These are phyloP conservation scores for Archegozetes longisetosus DNA, from an alignment of 1,140 invertebrate genomes.

Conservation along the genomic window DNA sequence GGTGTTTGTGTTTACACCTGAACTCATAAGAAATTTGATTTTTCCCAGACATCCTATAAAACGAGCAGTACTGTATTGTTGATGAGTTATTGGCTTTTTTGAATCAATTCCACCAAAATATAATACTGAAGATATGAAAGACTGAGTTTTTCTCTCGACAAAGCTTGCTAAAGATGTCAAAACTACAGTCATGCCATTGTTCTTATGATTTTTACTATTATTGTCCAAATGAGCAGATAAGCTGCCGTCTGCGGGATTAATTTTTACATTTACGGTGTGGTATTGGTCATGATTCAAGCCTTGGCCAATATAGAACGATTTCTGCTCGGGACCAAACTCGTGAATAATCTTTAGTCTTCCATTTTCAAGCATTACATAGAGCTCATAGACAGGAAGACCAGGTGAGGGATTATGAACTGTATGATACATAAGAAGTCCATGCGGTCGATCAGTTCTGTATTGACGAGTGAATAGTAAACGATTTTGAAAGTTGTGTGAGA, in stretches of 20 bases:
- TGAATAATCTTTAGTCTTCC: slow-evolving; percentile 76
- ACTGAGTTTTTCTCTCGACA: not conserved
- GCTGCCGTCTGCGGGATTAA: slow-evolving; percentile 61
- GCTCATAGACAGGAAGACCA: not conserved
- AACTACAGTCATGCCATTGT: not conserved
- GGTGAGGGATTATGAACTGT: not conserved
- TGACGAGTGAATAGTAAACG: too few relatives aligned
- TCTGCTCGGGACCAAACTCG: slow-evolving; percentile 56
- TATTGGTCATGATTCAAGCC: slow-evolving; percentile 69
- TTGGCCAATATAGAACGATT: slow-evolving; percentile 21
- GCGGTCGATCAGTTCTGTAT: not conserved
- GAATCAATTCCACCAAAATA: slow-evolving; percentile 47
- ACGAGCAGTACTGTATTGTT: slow-evolving; percentile 76
- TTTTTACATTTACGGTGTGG: slow-evolving; percentile 65
- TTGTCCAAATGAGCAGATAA: slow-evolving; percentile 68
- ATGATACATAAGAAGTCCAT: not conserved
- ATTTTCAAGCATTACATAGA: slow-evolving; percentile 31
- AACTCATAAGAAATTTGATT: slow-evolving; percentile 45
- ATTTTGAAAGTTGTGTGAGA: too few relatives aligned
- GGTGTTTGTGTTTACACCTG: slow-evolving; percentile 44
- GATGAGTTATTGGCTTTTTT: slow-evolving; percentile 54
- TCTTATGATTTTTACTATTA: not conserved
- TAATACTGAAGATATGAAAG: not conserved
- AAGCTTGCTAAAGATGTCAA: too few relatives aligned
- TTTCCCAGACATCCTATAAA: slow-evolving; percentile 79